Conservation (phyloP, 2,888 invertebrate species). For the Cheilosia scutellata region DNA sequence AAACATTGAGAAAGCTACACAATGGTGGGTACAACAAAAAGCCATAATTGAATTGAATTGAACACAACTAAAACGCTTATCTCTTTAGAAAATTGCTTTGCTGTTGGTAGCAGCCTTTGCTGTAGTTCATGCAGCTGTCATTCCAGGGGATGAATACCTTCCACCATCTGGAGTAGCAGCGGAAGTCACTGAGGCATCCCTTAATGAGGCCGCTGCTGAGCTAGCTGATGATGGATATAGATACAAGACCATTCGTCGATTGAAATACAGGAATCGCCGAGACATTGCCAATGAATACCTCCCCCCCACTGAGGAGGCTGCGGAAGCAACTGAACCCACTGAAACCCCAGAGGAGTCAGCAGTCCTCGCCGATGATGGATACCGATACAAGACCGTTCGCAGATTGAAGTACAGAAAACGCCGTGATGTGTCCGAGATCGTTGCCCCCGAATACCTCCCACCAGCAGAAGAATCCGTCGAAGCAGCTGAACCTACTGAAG, state of each 20-base stretch:
- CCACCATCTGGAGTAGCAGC: slow-evolving; percentile 31
- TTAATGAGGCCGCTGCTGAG: background rate
- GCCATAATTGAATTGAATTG: too few relatives aligned
- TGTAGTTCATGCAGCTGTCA: slow-evolving; percentile 33
- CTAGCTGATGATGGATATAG: slow-evolving; percentile 36
- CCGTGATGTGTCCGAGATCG: slow-evolving; percentile 35
- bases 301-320: slow-evolving; percentile 7
- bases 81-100: slow-evolving; percentile 19
- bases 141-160: slow-evolving; percentile 42
- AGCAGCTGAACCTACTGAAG: too few relatives aligned
- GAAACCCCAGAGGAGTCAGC: slow-evolving; percentile 19
- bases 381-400: background rate
- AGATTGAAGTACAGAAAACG: slow-evolving; percentile 44
- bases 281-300: slow-evolving; percentile 48
- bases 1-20: slow-evolving; percentile 30
- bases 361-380: slow-evolving; percentile 28
- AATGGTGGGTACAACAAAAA: slow-evolving; percentile 14
- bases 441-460: slow-evolving; percentile 72
- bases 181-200: background rate
- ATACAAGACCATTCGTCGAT: slow-evolving; percentile 33
- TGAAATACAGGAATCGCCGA: slow-evolving; percentile 27
- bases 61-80: too few relatives aligned
- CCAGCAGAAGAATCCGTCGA: background rate
- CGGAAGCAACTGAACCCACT: slow-evolving; percentile 13
- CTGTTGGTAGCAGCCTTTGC: slow-evolving; percentile 6